These are phyloP conservation scores for Cyprinodon brontotheroides DNA, from an alignment of 2,113 vertebrate genomes.

Conservation along the genomic window DNA sequence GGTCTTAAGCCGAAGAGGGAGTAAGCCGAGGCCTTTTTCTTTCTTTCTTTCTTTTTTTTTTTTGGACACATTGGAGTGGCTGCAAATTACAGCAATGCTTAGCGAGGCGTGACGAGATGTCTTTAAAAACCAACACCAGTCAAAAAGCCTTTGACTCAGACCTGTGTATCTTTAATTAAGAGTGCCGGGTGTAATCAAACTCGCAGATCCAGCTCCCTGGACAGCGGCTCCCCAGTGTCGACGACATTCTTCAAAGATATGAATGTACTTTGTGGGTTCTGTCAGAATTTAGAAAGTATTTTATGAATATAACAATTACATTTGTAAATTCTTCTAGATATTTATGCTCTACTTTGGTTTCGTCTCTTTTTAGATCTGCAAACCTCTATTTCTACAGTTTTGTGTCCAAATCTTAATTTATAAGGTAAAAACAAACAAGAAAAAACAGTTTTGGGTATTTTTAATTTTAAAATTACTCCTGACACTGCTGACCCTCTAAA, in stretches of 20 bases:
- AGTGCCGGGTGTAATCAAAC: constrained; percentile 71
- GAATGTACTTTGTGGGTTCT: too few relatives aligned
- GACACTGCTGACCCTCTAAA: background rate
- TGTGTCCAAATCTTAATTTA: background rate
- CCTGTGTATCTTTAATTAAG: constrained; percentile 77
- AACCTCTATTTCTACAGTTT: background rate
- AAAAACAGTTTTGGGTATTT: constrained; percentile 2
- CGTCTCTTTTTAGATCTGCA: too few relatives aligned
- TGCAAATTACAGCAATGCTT: constrained; percentile 76
- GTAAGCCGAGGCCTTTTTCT: constrained; percentile 13
- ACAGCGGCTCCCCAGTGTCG: constrained; percentile 56
- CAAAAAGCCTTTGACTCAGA: constrained; percentile 73
- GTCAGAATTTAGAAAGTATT: too few relatives aligned
- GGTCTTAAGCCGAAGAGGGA: constrained; percentile 52
- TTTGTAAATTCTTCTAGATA: too few relatives aligned
- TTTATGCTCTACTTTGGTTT: too few relatives aligned
- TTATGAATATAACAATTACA: constrained; percentile 69
- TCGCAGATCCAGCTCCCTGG: constrained; percentile 62
- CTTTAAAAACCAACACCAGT: constrained; percentile 74
- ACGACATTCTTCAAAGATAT: constrained; percentile 56
- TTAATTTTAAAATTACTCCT: background rate
- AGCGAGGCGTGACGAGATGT: constrained; percentile 72
- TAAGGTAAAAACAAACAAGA: too few relatives aligned
- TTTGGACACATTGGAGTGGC: constrained; percentile 66
- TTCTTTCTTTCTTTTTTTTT: constrained; percentile 41